Evolutionary conservation across 2,797 vertebrate genomes (phyloP).

Genomic region (Babyrousa celebensis): DNA sequence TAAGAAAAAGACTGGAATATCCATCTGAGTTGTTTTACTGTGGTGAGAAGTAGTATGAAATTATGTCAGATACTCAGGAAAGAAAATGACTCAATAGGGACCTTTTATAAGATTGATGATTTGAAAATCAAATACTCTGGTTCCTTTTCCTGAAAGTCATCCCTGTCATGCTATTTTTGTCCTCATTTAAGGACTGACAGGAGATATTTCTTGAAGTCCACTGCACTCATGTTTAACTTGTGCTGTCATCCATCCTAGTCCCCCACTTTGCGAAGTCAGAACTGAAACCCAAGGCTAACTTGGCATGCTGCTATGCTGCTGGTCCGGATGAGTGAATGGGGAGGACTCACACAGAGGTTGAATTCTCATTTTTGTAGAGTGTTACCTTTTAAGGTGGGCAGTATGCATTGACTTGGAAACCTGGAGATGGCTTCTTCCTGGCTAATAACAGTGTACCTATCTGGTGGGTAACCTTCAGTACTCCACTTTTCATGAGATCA

Average conservation of each 20-base stretch:
- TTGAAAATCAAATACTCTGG: conserved; percentile 34
- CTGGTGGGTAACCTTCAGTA: conserved; percentile 80
- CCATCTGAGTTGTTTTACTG: background rate
- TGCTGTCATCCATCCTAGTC: background rate
- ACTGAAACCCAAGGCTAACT: background rate
- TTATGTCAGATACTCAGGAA: background rate
- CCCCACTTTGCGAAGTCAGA: background rate
- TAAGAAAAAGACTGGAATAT: conserved; percentile 26
- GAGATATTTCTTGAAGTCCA: background rate
- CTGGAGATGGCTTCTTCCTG: conserved; percentile 81
- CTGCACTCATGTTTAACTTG: conserved; percentile 3
- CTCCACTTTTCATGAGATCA: conserved; percentile 87
- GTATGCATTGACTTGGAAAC: conserved; percentile 87
- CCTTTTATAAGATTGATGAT: conserved; percentile 24
- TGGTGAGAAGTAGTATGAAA: conserved; percentile 21
- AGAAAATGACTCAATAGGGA: background rate
- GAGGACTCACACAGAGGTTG: conserved; percentile 57
- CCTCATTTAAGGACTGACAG: conserved; percentile 40
- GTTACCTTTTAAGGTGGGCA: conserved; percentile 53
- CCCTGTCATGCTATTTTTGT: background rate
- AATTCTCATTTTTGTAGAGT: conserved; percentile 83
- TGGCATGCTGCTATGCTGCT: background rate
- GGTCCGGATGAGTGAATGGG: conserved; percentile 69
- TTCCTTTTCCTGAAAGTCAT: conserved; percentile 41
- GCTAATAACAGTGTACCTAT: conserved; percentile 90